Percentiles rank a stretch among this genome's conserved stretches.
These are phyloP conservation scores for Chaetogeoica ovagalla DNA, from an alignment of 2,888 invertebrate genomes.

Conservation along the genomic window DNA sequence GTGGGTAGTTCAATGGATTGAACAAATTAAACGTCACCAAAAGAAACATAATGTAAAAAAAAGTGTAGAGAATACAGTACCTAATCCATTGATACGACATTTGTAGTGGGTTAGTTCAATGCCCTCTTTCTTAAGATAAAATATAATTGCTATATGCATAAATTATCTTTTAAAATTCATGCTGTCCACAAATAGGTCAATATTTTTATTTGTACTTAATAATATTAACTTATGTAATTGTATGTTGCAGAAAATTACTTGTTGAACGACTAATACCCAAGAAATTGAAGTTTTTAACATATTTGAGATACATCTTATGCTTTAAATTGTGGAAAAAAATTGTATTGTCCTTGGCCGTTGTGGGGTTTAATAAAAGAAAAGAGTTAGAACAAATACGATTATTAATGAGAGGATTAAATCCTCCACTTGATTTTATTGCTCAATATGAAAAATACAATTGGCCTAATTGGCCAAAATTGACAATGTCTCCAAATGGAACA, in stretches of 20 bases:
- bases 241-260: slow-evolving; percentile 29
- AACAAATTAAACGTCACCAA: neutral
- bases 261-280: slow-evolving; percentile 11
- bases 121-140: too few relatives aligned
- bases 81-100: too few relatives aligned
- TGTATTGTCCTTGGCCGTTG: neutral
- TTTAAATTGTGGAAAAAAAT: slow-evolving; percentile 39
- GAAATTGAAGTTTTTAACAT: slow-evolving; percentile 35
- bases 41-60: neutral
- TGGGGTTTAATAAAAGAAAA: slow-evolving; percentile 9
- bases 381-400: slow-evolving; percentile 22
- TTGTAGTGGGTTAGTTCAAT: too few relatives aligned
- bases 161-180: neutral
- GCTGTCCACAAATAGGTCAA: neutral
- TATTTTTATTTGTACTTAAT: neutral
- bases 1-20: neutral
- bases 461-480: slow-evolving; percentile 33
- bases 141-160: too few relatives aligned
- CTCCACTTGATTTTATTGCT: slow-evolving; percentile 32
- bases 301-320: slow-evolving; percentile 38
- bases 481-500: slow-evolving; percentile 17
- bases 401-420: slow-evolving; percentile 8
- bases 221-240: neutral
- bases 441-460: slow-evolving; percentile 34
- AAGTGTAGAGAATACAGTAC: too few relatives aligned